Evolutionary conservation across 1,140 invertebrate genomes (phyloP).

Genomic region (Arctopsyche grandis): DNA sequence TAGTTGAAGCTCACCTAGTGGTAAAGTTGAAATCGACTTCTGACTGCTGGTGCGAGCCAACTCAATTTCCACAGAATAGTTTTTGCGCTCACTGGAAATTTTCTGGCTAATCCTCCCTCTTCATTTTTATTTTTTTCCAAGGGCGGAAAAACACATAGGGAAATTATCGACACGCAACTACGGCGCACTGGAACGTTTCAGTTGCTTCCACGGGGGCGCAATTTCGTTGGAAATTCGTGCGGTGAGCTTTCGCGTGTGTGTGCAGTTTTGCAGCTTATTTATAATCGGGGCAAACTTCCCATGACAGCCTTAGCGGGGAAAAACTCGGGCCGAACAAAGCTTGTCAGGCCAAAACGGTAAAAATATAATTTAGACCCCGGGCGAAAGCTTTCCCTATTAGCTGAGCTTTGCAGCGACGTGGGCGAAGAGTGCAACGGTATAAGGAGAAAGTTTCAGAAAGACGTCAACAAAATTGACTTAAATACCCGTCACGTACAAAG

Average conservation of each 20-base stretch:
- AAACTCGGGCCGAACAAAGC: neutral
- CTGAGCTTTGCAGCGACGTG: constrained; percentile 3
- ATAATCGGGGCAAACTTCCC: constrained; percentile 44
- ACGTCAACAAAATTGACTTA: constrained; percentile 9
- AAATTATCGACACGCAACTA: constrained; percentile 26
- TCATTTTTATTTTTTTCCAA: neutral
- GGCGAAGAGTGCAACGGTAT: neutral
- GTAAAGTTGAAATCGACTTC: neutral
- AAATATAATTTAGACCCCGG: constrained; percentile 10
- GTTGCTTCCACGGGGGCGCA: constrained; percentile 37
- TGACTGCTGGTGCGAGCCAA: neutral
- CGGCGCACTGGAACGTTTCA: constrained; percentile 6
- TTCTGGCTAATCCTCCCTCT: neutral
- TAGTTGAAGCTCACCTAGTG: neutral
- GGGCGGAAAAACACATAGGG: neutral
- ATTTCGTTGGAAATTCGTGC: constrained; percentile 46
- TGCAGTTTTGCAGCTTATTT: constrained; percentile 50
- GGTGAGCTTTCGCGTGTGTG: constrained; percentile 44
- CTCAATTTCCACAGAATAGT: neutral
- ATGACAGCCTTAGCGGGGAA: constrained; percentile 6
- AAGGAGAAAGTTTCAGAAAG: constrained; percentile 7
- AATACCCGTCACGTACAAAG: neutral
- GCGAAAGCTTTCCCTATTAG: constrained; percentile 5
- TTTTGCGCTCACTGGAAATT: neutral
- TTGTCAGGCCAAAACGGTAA: neutral